Conservation (phyloP, 2,888 invertebrate species). For the Orthonevra nobilis region DNA sequence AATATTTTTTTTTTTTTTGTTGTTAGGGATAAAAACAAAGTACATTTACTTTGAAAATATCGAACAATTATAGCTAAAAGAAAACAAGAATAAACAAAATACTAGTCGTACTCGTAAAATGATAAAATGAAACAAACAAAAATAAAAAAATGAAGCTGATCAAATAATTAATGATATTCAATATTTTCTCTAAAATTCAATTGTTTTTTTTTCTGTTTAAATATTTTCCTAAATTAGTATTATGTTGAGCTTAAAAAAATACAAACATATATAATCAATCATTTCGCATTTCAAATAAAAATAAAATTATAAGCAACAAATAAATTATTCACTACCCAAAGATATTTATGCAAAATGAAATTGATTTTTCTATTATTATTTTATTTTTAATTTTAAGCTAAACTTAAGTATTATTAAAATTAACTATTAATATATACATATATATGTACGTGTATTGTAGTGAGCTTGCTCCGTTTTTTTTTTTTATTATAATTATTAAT, state of each 20-base stretch:
- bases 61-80: constrained; percentile 37
- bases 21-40: constrained; percentile 4
- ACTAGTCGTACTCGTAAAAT: constrained; percentile 69
- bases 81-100: constrained; percentile 51
- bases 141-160: constrained; percentile 54
- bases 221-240: constrained; percentile 12
- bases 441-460: constrained; percentile 52
- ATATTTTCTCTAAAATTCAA: constrained; percentile 54
- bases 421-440: constrained; percentile 29
- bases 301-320: constrained; percentile 24
- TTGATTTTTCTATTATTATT: constrained; percentile 61
- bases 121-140: constrained; percentile 29
- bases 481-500: constrained; percentile 43
- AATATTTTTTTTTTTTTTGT: constrained; percentile 50
- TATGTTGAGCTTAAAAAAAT: no score
- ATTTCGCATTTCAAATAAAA: constrained; percentile 50
- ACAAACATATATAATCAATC: constrained; percentile 40
- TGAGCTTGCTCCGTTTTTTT: constrained; percentile 51
- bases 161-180: constrained; percentile 35
- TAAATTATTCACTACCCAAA: constrained; percentile 68
- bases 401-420: constrained; percentile 48
- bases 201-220: constrained; percentile 22
- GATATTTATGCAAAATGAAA: constrained; percentile 70
- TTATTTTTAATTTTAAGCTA: constrained; percentile 58
- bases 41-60: constrained; percentile 15